Base-by-base conservation (phyloP, 2,888 invertebrate species). In the Caenorhabditis uteleia region DNA sequence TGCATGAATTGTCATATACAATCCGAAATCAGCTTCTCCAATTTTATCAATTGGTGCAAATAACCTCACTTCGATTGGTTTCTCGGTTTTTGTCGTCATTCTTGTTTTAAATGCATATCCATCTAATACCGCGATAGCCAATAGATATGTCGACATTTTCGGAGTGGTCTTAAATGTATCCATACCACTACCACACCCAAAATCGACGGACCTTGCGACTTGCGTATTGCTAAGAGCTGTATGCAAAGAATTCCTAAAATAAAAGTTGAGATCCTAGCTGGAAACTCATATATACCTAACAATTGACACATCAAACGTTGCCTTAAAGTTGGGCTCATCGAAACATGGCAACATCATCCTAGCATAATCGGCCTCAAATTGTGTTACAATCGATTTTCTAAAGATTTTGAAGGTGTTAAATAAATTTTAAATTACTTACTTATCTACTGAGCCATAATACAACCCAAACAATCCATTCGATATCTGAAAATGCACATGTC, bases 121-220 rank as follows among this genome's bases (percentile, higher is more conserved):
- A 70, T 93, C 91, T 82, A 92, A 91, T 2, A 94, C 91, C 0
- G 91, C 89, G 71, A 93, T 88, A 0, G 93, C 91, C 74, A 92
- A 90, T 7, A 93, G 85, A 84, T 93, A 93, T 0, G 93, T 92
- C 56, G 92, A 89, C 92, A 93, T 93, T 84, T 82, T 82, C 4
- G 86, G 84, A 4, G 84, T 56, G 10, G 64, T 67, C 21, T 75
- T 65, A 55, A 77, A 78, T 31, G 70, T 70, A 27, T 78, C 78
- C 23, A 65, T 42, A 14, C 18, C 14, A 6, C n/a, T 21, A 14
- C 16, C 23, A 6, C 21, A 16, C 18, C 8, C 16, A 18, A 18
- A 14, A 2, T n/a, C n/a, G n/a, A n/a, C 14, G 31, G n/a, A n/a
- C n/a, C n/a, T n/a, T n/a, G n/a, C n/a, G n/a, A n/a, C n/a, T n/a